phyloP scores from a whole-genome alignment of 2,888 invertebrate genomes.

The Campaea margaritaria region DNA sequence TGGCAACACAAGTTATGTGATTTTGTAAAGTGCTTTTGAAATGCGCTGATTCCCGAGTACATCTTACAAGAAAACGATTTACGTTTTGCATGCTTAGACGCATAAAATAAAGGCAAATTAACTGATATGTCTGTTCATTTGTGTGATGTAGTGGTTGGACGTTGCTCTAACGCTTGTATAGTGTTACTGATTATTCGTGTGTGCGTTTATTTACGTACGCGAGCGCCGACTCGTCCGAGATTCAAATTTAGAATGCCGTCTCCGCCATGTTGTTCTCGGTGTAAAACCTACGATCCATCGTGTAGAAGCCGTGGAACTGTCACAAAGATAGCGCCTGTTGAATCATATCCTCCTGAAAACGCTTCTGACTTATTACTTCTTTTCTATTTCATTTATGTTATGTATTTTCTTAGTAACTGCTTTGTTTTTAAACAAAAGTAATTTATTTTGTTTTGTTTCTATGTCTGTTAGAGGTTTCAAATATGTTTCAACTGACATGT shows the following conservation, averaged over 20 bases:
- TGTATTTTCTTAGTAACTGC: no score
- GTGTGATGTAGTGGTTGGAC: constrained; percentile 60
- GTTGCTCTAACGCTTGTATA: constrained; percentile 75
- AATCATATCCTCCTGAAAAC: constrained; percentile 16
- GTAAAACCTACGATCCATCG: constrained; percentile 82
- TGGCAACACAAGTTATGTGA: constrained; percentile 15
- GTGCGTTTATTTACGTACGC: constrained; percentile 86
- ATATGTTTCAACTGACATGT: no score
- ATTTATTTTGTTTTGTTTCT: no score
- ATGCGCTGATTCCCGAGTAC: constrained; percentile 14
- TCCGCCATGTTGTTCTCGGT: constrained; percentile 84
- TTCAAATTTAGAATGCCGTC: constrained; percentile 85
- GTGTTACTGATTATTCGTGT: constrained; percentile 83
- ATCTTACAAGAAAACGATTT: constrained; percentile 18
- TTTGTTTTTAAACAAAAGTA: no score
- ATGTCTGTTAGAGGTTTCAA: no score
- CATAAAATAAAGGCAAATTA: constrained; percentile 45
- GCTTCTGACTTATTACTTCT: background rate
- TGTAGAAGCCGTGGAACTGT: constrained; percentile 69
- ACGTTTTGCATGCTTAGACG: constrained; percentile 33
- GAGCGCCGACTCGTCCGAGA: constrained; percentile 85
- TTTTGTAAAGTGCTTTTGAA: constrained; percentile 25
- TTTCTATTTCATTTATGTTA: background rate
- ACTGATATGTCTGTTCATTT: constrained; percentile 50
- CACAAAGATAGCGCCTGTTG: constrained; percentile 51